Base-by-base conservation (phyloP, 2,888 invertebrate species). In the Phalangium opilio region DNA sequence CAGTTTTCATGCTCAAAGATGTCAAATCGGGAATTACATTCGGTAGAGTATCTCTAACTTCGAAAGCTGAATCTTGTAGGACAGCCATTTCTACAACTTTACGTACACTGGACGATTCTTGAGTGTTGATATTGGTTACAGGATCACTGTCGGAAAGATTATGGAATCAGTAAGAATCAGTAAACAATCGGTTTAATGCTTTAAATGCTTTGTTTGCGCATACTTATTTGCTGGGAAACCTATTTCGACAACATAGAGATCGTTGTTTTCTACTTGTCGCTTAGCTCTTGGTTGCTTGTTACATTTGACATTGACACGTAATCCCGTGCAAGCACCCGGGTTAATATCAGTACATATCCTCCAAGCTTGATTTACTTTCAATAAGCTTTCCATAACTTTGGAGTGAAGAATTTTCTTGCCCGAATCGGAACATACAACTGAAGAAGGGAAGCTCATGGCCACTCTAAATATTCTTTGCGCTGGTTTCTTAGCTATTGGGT, bases 381-480 rank as follows among this genome's bases (percentile, higher is more conserved):
- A 85, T 45, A 95, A 82, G 8, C 90, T 86, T 58, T 79, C 79
- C 56, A 83, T 77, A 1, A 93, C 86, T 67, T 84, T 83, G 62
- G 90, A 87, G 41, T 84, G 75, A 4, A 91, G 72, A 0, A 91
- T 91, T 44, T 83, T 84, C 68, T 90, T 89, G 1, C 91, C 91
- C 19, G 91, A 91, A 66, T 87, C 85, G 61, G 91, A 93, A 64
- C 93, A 95, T 5, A 91, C 77, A 2, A 91, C 89, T n/a, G 89
- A 86, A 49, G 87, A 87, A 53, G 91, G 90, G 82, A 93, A 93
- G 58, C 87, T 74, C 82, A 95, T 85, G 50, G 81, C 79, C 52
- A 95, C 79, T 63, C 83, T 84, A 72, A 93, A 90, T 0, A 93
- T 87, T 49, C 91, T 77, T 64, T 91, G 91, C n/a, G 93, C 93